Evolutionary conservation across 2,797 vertebrate genomes (phyloP).

Genomic region (Chaunax sp.): DNA sequence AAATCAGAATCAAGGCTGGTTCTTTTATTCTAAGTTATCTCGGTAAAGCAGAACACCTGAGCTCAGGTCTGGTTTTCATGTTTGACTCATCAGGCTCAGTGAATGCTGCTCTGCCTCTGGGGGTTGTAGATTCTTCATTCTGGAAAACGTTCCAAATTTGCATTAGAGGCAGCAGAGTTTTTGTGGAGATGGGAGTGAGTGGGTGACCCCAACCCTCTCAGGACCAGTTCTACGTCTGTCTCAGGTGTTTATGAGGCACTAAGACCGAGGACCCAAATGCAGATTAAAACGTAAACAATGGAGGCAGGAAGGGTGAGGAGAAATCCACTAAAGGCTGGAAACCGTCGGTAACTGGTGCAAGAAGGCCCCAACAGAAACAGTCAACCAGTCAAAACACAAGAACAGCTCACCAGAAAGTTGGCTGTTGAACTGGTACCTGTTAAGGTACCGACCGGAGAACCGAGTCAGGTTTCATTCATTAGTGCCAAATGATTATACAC

Average conservation of each 20-base stretch:
- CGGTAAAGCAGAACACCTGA: too few relatives aligned
- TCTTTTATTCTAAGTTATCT: too few relatives aligned
- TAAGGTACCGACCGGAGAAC: too few relatives aligned
- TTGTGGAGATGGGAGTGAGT: slow-evolving; percentile 1
- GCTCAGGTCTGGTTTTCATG: too few relatives aligned
- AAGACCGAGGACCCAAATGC: not conserved
- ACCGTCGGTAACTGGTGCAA: too few relatives aligned
- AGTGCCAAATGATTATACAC: too few relatives aligned
- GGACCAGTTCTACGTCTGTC: not conserved
- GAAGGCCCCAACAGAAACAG: too few relatives aligned
- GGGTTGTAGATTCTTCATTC: not conserved
- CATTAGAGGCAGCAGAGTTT: not conserved
- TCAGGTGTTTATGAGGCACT: not conserved
- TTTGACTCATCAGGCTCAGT: not conserved
- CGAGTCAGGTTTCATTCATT: too few relatives aligned
- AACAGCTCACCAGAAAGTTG: too few relatives aligned
- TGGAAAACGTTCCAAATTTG: slow-evolving; percentile 6
- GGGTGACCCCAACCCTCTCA: not conserved
- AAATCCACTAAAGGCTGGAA: too few relatives aligned
- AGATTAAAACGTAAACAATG: not conserved
- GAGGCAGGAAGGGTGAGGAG: not conserved
- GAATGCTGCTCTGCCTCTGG: not conserved
- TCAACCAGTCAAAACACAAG: not conserved
- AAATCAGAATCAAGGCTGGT: too few relatives aligned
- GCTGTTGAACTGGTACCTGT: too few relatives aligned